Conservation (phyloP, 2,797 vertebrate species). For the Catharus ustulatus region DNA sequence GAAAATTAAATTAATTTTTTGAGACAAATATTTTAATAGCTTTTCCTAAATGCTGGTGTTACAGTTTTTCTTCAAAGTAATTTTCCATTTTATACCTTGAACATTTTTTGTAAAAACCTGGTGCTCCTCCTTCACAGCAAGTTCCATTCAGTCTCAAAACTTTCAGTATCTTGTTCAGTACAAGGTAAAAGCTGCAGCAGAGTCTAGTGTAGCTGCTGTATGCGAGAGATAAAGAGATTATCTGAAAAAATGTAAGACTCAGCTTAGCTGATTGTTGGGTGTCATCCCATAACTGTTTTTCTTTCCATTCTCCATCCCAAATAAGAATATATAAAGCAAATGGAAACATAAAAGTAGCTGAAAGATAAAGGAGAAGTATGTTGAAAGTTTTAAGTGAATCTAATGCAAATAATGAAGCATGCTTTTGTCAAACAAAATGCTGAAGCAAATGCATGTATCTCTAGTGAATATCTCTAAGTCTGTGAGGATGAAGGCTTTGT, state of each 20-base stretch:
- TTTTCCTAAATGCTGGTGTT: not conserved
- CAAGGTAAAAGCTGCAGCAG: not conserved
- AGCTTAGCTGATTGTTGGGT: conserved; percentile 28
- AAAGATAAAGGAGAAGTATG: not conserved
- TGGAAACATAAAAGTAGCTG: not conserved
- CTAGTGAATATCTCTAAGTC: not conserved
- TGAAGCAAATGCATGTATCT: not conserved
- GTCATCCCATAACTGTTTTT: conserved; percentile 10
- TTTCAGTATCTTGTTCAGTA: not conserved
- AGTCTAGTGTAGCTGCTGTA: not conserved
- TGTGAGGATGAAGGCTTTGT: not conserved
- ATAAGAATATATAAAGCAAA: not conserved
- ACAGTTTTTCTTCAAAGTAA: not conserved
- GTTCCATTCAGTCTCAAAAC: conserved; percentile 8
- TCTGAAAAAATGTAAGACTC: not conserved
- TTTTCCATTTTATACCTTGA: conserved; percentile 7
- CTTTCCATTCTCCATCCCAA: not conserved
- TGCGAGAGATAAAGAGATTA: conserved; percentile 26
- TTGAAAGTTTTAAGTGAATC: conserved; percentile 10
- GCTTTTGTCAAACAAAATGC: conserved; percentile 17
- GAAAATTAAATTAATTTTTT: not conserved
- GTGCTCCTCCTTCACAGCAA: not conserved
- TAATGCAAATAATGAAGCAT: not conserved
- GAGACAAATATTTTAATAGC: not conserved
- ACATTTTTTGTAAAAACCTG: not conserved